phyloP scores from a whole-genome alignment of 2,888 invertebrate genomes.

The Leucoptera coffeella region DNA sequence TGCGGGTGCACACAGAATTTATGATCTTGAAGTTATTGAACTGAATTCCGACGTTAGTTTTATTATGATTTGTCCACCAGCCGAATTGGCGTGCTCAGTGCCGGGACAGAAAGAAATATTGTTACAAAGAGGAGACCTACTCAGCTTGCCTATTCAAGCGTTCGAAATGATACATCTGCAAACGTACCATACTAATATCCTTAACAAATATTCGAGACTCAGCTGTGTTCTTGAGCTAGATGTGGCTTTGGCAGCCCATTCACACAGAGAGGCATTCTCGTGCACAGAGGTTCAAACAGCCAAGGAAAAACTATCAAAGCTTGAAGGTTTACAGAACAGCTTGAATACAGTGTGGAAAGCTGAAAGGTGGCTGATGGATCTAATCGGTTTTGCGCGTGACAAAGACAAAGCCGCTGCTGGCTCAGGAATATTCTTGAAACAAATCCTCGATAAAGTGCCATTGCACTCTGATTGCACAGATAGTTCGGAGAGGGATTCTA shows the following conservation, averaged over 20 bases:
- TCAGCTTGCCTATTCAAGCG: constrained; percentile 88
- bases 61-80: constrained; percentile 86
- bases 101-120: constrained; percentile 82
- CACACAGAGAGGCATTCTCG: constrained; percentile 92
- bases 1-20: constrained; percentile 71
- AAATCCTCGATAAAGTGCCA: constrained; percentile 28
- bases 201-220: constrained; percentile 85
- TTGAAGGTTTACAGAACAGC: constrained; percentile 79
- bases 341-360: constrained; percentile 90
- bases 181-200: constrained; percentile 87
- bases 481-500: constrained; percentile 38
- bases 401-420: constrained; percentile 35
- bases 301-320: constrained; percentile 73
- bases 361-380: constrained; percentile 93
- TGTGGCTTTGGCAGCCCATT: constrained; percentile 84
- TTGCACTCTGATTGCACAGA: constrained; percentile 22
- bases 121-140: constrained; percentile 76
- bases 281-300: constrained; percentile 80
- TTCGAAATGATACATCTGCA: constrained; percentile 92
- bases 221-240: constrained; percentile 93
- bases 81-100: constrained; percentile 87
- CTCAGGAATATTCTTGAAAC: constrained; percentile 42
- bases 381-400: constrained; percentile 90
- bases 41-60: constrained; percentile 86
- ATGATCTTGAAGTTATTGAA: constrained; percentile 91